Conservation (phyloP, 2,113 vertebrate genomes). For the Leptocoma aspasia region DNA sequence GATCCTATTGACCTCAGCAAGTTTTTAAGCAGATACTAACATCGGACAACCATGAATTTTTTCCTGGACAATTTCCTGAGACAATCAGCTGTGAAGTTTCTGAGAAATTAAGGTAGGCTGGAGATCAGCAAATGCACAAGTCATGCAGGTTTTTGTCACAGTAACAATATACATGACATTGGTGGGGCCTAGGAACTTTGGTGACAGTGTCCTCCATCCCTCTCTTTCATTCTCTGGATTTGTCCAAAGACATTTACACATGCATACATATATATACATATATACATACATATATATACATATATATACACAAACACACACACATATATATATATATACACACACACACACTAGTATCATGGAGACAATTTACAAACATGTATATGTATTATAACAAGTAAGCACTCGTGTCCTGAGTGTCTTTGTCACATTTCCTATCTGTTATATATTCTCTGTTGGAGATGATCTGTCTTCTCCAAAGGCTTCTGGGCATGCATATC, state of each 20-base stretch:
- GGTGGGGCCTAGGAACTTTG: neutral
- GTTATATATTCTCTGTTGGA: neutral
- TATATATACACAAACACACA: neutral
- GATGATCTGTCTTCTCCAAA: neutral
- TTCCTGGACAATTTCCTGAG: neutral
- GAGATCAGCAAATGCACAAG: neutral
- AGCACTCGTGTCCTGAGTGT: neutral
- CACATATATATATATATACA: too few species aligned
- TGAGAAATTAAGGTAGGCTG: neutral
- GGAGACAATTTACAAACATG: neutral
- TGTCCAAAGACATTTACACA: neutral
- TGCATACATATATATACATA: too few species aligned
- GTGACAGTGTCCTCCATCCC: neutral
- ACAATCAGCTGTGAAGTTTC: neutral
- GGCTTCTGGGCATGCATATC: neutral
- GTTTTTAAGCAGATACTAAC: neutral
- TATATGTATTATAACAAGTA: neutral
- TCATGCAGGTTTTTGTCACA: neutral
- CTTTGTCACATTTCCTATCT: neutral
- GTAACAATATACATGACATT: neutral
- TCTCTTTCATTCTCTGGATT: neutral
- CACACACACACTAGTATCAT: neutral
- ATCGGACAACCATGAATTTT: neutral
- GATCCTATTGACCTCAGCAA: neutral
- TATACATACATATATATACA: too few species aligned